Evolutionary conservation across 2,888 invertebrate genomes (phyloP).

Genomic region (Lampropteryx suffumata): DNA sequence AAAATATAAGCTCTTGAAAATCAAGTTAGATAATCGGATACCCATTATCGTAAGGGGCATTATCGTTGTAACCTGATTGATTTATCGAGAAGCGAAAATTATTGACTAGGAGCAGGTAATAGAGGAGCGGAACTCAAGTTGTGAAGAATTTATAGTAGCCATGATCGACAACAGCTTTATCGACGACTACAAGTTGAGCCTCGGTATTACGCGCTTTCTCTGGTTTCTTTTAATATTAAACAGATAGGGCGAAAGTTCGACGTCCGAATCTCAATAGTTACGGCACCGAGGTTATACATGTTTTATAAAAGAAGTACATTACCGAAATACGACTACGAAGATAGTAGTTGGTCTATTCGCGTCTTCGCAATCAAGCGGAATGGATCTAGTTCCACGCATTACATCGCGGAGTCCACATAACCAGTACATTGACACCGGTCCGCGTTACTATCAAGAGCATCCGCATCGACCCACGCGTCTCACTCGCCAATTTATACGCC

Average conservation of each 20-base stretch:
- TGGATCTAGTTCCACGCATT: conserved; percentile 6
- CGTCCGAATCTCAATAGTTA: too few relatives aligned
- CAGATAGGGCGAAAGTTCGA: too few relatives aligned
- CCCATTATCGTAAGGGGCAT: conserved; percentile 15
- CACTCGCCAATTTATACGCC: conserved; percentile 63
- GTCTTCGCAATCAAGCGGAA: conserved; percentile 9
- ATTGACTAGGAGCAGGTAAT: neutral
- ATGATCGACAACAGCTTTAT: too few relatives aligned
- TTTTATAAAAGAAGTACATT: neutral
- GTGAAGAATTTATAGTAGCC: too few relatives aligned
- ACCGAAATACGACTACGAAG: neutral
- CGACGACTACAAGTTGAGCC: too few relatives aligned
- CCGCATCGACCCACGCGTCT: conserved; percentile 67
- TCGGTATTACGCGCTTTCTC: too few relatives aligned
- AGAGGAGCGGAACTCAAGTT: too few relatives aligned
- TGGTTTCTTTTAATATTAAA: too few relatives aligned
- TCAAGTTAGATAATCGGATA: conserved; percentile 9
- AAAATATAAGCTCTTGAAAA: conserved; percentile 10
- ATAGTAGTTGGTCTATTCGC: neutral
- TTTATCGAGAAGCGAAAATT: conserved; percentile 10
- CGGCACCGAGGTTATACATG: too few relatives aligned
- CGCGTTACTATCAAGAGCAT: conserved; percentile 62
- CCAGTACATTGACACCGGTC: conserved; percentile 63
- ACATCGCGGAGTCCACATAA: conserved; percentile 15
- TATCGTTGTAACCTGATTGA: conserved; percentile 11